A percentile compares a stretch with the other conserved stretches of the same genome.
phyloP scores from a whole-genome alignment of 2,113 vertebrate genomes.

The Neomonachus schauinslandi region DNA sequence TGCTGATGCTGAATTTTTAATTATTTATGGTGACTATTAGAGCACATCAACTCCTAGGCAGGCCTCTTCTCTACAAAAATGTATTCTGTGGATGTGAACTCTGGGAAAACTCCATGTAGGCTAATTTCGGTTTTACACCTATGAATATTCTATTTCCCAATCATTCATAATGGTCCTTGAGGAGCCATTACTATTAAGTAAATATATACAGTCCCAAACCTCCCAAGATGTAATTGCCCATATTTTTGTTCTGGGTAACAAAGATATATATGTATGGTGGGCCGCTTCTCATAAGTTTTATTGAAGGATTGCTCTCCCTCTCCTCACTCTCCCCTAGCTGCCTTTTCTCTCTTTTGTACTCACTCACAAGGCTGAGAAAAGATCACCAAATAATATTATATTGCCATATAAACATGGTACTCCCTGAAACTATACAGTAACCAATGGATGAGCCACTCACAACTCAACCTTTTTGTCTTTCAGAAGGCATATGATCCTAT shows the following conservation, averaged over 20 bases:
- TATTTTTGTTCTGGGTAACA: slow-evolving; percentile 46
- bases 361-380: slow-evolving; percentile 29
- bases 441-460: background rate
- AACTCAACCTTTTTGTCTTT: background rate
- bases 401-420: background rate
- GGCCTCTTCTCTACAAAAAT: slow-evolving; percentile 70
- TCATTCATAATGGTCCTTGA: slow-evolving; percentile 56
- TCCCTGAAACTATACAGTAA: background rate
- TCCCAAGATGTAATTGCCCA: slow-evolving; percentile 34
- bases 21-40: slow-evolving; percentile 80
- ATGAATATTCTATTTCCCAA: slow-evolving; percentile 71
- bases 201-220: background rate
- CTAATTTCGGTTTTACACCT: slow-evolving; percentile 65
- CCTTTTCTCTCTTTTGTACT: slow-evolving; percentile 11
- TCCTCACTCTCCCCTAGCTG: background rate
- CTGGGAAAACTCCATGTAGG: slow-evolving; percentile 76
- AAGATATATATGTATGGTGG: background rate
- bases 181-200: slow-evolving; percentile 66
- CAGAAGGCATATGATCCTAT: background rate
- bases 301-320: background rate
- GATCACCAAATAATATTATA: background rate
- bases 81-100: slow-evolving; percentile 49
- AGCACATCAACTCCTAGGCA: slow-evolving; percentile 69
- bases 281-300: background rate
- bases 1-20: slow-evolving; percentile 68